Base-by-base conservation (phyloP, 2,888 invertebrate genomes). In the Seira ritae region DNA sequence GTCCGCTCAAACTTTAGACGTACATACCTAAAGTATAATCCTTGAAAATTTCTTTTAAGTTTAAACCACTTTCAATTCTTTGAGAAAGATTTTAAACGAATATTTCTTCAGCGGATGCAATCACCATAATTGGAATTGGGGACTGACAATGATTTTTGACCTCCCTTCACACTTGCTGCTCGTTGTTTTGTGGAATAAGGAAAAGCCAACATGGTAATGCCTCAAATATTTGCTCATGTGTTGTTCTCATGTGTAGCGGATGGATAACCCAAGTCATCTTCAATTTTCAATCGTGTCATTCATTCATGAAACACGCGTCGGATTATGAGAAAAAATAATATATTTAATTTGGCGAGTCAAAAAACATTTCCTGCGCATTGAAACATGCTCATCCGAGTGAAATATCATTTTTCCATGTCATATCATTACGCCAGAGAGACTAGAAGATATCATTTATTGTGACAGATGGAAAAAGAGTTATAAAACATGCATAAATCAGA, bases 341-440 rank as follows among this genome's bases (percentile, higher is more conserved):
- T 55, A 55, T 62, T 62, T 62, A n/a, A 62, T 62, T 62, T 62
- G 62, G 12, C 19, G 12, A 62, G n/a, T 62, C 62, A 62, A 62
- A 60, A 62, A 15, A 22, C 62, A 50, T n/a, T 50, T 22, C 20
- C 3, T 20, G 8, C 8, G 31, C 31, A 31, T 31, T 31, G 31
- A 31, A 31, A 31, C 8, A 62, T 62, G 12, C 62, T 62, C 22
- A 22, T n/a, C 3, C 15, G 2, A 2, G 62, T 20, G 62, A 20
- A 42, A 6, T 22, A 55, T 55, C 55, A 55, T 55, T 62, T 62
- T 62, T 19, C 2, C n/a, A n/a, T 62, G 20, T 20, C 22, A 2
- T 62, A 62, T 62, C 62, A 62, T 62, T 62, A 62, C 62, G 22
- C 19, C 2, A 62, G 62, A 22, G 20, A 62, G 22, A 62, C 19